phyloP scores from a whole-genome alignment of 2,797 vertebrate genomes.

The Girardinus metallicus region DNA sequence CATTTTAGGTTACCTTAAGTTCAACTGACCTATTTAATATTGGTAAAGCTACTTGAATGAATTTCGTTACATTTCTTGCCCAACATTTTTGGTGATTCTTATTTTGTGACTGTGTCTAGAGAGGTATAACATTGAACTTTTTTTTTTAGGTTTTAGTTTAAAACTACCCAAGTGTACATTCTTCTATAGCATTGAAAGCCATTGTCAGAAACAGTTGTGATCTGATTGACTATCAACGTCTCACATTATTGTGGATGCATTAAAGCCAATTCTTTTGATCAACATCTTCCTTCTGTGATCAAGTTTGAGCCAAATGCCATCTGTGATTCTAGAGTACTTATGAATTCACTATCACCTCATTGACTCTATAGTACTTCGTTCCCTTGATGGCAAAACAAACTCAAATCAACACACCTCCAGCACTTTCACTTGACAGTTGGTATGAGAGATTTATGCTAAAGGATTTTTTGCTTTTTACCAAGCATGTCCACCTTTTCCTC shows the following conservation, averaged over 20 bases:
- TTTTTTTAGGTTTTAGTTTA: not conserved
- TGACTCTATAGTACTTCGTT: not conserved
- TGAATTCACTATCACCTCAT: not conserved
- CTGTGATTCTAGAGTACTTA: not conserved
- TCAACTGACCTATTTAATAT: not conserved
- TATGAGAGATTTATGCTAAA: not conserved
- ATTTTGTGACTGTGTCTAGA: no score
- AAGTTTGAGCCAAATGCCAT: not conserved
- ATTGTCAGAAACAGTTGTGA: not conserved
- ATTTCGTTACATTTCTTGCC: not conserved
- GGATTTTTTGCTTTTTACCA: not conserved
- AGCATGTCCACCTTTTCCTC: not conserved
- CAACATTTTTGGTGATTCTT: not conserved
- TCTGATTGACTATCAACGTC: not conserved
- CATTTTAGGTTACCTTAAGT: not conserved
- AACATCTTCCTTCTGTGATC: not conserved
- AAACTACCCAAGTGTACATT: not conserved
- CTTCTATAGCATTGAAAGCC: not conserved
- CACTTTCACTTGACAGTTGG: not conserved
- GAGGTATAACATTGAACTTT: not conserved
- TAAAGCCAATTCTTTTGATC: not conserved
- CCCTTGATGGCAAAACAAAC: not conserved
- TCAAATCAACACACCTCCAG: not conserved
- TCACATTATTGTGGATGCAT: not conserved
- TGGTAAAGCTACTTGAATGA: not conserved